These are phyloP conservation scores for Alloplasta piceator DNA, from an alignment of 2,888 invertebrate species.

Conservation along the genomic window DNA sequence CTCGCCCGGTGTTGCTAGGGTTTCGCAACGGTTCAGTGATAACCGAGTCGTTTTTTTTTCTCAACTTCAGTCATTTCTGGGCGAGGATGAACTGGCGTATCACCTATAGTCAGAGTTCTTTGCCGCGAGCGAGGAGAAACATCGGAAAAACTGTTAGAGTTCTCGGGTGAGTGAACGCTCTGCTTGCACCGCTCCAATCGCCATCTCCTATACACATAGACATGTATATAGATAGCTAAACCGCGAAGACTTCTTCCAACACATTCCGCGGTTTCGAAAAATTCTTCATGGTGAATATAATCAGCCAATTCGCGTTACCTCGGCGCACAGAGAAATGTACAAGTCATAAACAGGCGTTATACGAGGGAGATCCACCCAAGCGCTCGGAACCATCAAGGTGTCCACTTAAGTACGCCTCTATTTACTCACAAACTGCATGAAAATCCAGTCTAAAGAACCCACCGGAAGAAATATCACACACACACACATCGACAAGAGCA, in stretches of 20 bases:
- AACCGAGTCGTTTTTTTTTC: conserved; percentile 50
- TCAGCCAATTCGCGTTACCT: conserved; percentile 6
- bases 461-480: conserved; percentile 43
- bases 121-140: conserved; percentile 14
- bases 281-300: conserved; percentile 52
- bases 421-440: conserved; percentile 50
- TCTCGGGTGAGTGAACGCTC: conserved; percentile 62
- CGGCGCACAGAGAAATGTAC: conserved; percentile 51
- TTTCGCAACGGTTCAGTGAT: conserved; percentile 1
- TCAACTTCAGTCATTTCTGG: conserved; percentile 25
- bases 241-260: conserved; percentile 69
- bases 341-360: conserved; percentile 60
- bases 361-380: conserved; percentile 35
- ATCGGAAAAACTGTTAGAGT: conserved; percentile 56
- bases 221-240: conserved; percentile 48
- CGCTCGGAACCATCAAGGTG: conserved; percentile 48
- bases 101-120: conserved; percentile 23
- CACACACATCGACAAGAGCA: conserved; percentile 34
- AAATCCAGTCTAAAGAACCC: neutral
- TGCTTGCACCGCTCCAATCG: conserved; percentile 30
- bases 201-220: neutral
- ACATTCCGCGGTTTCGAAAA: conserved; percentile 75
- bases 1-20: neutral
- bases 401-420: conserved; percentile 56
- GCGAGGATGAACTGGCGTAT: conserved; percentile 39